A percentile compares a stretch with the other conserved stretches of the same genome.
Conservation (phyloP, 2,888 invertebrate genomes). For the Lottia gigantea region DNA sequence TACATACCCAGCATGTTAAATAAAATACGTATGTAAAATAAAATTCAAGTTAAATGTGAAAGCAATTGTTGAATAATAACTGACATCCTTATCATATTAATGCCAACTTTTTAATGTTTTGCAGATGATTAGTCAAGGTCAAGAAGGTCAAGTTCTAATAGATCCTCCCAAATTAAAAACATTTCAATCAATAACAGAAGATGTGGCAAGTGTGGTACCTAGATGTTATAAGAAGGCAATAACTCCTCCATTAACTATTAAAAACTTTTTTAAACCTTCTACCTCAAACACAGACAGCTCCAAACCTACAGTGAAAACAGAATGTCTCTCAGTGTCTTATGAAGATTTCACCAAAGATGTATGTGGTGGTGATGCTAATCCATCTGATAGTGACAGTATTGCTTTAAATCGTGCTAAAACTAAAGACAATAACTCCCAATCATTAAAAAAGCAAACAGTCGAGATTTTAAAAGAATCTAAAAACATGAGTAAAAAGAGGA, state of each 20-base stretch:
- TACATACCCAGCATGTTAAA: too few relatives aligned
- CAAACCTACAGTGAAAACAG: neutral
- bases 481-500: slow-evolving; percentile 18
- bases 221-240: slow-evolving; percentile 51
- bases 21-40: too few relatives aligned
- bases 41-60: too few relatives aligned
- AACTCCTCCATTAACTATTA: slow-evolving; percentile 61
- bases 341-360: neutral
- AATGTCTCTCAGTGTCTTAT: neutral
- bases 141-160: neutral
- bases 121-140: neutral
- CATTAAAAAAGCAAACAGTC: neutral
- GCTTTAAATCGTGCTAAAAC: neutral
- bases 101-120: too few relatives aligned
- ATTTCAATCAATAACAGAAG: slow-evolving; percentile 34
- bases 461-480: slow-evolving; percentile 10
- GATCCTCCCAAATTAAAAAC: slow-evolving; percentile 12
- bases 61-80: too few relatives aligned
- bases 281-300: slow-evolving; percentile 11
- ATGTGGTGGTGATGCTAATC: neutral
- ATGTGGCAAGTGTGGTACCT: slow-evolving; percentile 44
- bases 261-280: slow-evolving; percentile 56
- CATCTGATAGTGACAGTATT: neutral
- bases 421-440: slow-evolving; percentile 10
- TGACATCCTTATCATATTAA: too few relatives aligned